phyloP scores from a whole-genome alignment of 2,888 invertebrate genomes.

The Actias luna region DNA sequence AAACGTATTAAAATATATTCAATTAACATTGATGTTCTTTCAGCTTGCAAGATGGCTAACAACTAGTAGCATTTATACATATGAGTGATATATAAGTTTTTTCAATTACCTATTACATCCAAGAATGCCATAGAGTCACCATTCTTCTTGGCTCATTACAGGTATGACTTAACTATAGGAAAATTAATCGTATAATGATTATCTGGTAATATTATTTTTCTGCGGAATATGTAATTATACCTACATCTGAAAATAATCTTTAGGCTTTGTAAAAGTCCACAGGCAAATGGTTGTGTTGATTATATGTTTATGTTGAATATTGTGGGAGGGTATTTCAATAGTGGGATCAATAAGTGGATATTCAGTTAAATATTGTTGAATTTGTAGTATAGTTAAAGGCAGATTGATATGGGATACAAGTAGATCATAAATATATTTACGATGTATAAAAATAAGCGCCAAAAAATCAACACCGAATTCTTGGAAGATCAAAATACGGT shows the following conservation, averaged over 20 bases:
- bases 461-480: not conserved
- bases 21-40: not conserved
- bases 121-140: not conserved
- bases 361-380: not conserved
- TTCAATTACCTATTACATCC: not conserved
- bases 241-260: not conserved
- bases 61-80: no score
- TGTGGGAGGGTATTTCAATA: no score
- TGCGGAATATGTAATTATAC: not conserved
- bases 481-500: not conserved
- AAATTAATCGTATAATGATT: not conserved
- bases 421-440: not conserved
- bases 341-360: not conserved
- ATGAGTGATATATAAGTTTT: not conserved
- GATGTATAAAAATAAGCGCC: not conserved
- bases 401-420: not conserved
- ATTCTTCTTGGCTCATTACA: not conserved
- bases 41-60: not conserved
- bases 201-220: not conserved
- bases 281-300: no score
- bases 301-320: no score
- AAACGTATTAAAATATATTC: not conserved
- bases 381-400: not conserved
- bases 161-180: not conserved
- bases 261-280: no score